These are phyloP conservation scores for Labeo catla DNA, from an alignment of 2,113 vertebrate genomes.

Conservation along the genomic window DNA sequence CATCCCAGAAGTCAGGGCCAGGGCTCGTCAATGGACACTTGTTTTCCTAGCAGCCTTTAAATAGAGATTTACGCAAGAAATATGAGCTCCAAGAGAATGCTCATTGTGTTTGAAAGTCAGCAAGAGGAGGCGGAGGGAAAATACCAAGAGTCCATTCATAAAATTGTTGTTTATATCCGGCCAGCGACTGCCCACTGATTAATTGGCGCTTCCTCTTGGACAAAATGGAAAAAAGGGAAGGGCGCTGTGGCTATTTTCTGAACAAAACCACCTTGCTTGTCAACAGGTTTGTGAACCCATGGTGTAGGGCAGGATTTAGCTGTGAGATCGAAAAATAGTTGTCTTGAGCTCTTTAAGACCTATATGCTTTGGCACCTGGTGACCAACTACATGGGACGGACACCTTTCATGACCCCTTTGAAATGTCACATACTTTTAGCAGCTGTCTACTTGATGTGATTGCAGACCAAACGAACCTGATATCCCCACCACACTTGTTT, in stretches of 20 bases:
- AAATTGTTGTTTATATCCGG: conserved; percentile 69
- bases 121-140: conserved; percentile 60
- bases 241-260: conserved; percentile 40
- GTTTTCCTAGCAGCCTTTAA: conserved; percentile 76
- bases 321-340: conserved; percentile 58
- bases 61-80: conserved; percentile 75
- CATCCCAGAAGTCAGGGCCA: conserved; percentile 57
- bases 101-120: conserved; percentile 70
- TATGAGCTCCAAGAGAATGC: conserved; percentile 68
- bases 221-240: conserved; percentile 49
- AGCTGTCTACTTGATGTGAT: conserved; percentile 65
- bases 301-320: conserved; percentile 42
- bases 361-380: conserved; percentile 69
- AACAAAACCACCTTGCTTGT: conserved; percentile 36
- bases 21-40: conserved; percentile 73
- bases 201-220: conserved; percentile 60
- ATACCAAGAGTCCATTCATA: conserved; percentile 76
- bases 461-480: conserved; percentile 29
- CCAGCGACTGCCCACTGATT: conserved; percentile 67
- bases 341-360: conserved; percentile 32
- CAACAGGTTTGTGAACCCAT: conserved; percentile 37
- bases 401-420: conserved; percentile 61
- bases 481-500: not conserved
- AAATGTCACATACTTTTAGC: conserved; percentile 73
- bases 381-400: conserved; percentile 49